These are phyloP conservation scores for Macrophya alboannulata DNA, from an alignment of 2,888 invertebrate species.

Conservation along the genomic window DNA sequence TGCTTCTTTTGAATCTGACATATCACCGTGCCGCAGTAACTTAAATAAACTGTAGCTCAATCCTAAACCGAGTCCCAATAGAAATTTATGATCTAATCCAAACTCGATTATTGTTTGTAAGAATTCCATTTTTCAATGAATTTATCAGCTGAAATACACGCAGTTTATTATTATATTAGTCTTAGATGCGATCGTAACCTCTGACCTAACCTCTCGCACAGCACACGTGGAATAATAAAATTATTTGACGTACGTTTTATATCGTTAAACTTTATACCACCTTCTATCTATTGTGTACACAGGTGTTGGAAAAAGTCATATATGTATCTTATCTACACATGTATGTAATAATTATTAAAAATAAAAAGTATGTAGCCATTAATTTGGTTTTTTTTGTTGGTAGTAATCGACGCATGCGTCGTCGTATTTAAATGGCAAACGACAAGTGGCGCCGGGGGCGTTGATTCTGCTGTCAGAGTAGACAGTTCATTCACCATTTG, in stretches of 20 bases:
- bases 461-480: constrained; percentile 54
- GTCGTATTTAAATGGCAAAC: constrained; percentile 10
- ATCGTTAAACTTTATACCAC: not conserved
- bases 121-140: constrained; percentile 35
- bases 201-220: not conserved
- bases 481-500: constrained; percentile 48
- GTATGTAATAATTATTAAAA: not conserved
- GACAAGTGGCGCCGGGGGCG: constrained; percentile 54
- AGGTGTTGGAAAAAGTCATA: not conserved
- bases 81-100: constrained; percentile 33
- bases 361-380: not conserved
- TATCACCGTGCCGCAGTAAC: not conserved
- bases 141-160: not conserved
- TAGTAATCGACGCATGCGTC: not conserved
- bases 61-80: constrained; percentile 41
- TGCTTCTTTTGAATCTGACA: not conserved
- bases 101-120: constrained; percentile 17
- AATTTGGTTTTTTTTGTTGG: not conserved
- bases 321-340: not conserved
- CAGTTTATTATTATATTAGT: not conserved
- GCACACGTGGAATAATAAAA: constrained; percentile 1
- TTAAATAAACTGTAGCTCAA: constrained; percentile 48
- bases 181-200: constrained; percentile 21
- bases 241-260: not conserved
- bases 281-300: not conserved